phyloP scores from a whole-genome alignment of 2,113 vertebrate species.

The Ciconia maguari region DNA sequence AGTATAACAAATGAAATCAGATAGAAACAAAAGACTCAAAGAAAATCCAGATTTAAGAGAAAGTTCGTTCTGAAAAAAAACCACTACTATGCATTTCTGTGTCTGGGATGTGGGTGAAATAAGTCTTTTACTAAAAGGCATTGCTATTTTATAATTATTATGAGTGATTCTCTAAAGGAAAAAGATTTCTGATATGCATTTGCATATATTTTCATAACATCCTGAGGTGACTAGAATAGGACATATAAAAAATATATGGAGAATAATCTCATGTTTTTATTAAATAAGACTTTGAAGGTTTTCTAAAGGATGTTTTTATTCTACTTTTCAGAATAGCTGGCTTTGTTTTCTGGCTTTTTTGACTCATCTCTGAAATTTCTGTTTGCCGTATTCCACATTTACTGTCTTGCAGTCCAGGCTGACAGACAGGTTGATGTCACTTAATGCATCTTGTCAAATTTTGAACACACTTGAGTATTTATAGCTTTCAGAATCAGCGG shows the following conservation, averaged over 20 bases:
- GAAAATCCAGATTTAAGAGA: slow-evolving; percentile 31
- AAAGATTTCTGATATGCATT: not conserved
- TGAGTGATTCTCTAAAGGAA: not conserved
- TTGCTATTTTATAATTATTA: not conserved
- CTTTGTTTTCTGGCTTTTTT: not conserved
- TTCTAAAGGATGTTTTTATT: not conserved
- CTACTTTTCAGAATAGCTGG: not conserved
- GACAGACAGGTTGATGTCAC: not conserved
- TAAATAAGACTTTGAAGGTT: not conserved
- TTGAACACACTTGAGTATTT: not conserved
- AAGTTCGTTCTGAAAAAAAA: not conserved
- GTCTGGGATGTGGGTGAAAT: not conserved
- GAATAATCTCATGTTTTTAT: not conserved
- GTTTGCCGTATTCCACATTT: not conserved
- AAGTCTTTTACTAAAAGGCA: not conserved
- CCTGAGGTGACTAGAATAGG: not conserved
- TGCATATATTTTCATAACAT: not conserved
- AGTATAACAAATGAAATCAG: slow-evolving; percentile 52
- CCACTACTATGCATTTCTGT: not conserved
- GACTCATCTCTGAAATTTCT: not conserved
- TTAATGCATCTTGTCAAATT: not conserved
- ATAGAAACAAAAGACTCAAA: slow-evolving; percentile 58
- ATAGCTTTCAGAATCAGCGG: not conserved
- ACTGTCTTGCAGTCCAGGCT: not conserved
- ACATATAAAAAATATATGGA: not conserved